Conservation (phyloP, 2,797 vertebrate genomes). For the Pogoniulus pusillus region DNA sequence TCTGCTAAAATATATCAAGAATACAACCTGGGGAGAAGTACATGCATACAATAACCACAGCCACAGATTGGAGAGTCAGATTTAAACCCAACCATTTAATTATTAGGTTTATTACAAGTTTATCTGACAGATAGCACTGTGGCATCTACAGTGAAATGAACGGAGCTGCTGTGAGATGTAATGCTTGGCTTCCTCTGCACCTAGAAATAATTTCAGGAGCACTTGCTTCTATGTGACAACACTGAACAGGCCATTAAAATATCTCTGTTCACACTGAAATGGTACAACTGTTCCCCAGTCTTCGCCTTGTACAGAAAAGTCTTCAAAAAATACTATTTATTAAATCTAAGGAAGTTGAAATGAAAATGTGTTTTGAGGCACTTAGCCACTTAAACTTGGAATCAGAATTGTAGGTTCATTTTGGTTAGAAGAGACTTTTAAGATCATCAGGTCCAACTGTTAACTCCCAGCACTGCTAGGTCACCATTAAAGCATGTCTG, state of each 20-base stretch:
- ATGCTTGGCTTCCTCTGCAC: not conserved
- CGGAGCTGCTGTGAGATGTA: conserved; percentile 4
- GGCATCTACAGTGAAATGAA: not conserved
- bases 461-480: too few relatives aligned
- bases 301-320: not conserved
- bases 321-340: not conserved
- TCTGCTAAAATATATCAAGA: not conserved
- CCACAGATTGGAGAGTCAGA: not conserved
- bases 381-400: not conserved
- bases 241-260: not conserved
- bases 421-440: too few relatives aligned
- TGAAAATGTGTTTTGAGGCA: not conserved
- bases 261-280: not conserved
- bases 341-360: not conserved
- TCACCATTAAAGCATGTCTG: too few relatives aligned
- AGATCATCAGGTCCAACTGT: too few relatives aligned
- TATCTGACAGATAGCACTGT: not conserved
- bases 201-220: not conserved
- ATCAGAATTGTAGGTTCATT: too few relatives aligned
- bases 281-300: not conserved
- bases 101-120: conserved; percentile 13
- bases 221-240: not conserved
- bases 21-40: not conserved
- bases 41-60: not conserved
- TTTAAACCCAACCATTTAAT: not conserved